Conservation (phyloP, 2,888 invertebrate genomes). For the Willowsia nigromaculata region DNA sequence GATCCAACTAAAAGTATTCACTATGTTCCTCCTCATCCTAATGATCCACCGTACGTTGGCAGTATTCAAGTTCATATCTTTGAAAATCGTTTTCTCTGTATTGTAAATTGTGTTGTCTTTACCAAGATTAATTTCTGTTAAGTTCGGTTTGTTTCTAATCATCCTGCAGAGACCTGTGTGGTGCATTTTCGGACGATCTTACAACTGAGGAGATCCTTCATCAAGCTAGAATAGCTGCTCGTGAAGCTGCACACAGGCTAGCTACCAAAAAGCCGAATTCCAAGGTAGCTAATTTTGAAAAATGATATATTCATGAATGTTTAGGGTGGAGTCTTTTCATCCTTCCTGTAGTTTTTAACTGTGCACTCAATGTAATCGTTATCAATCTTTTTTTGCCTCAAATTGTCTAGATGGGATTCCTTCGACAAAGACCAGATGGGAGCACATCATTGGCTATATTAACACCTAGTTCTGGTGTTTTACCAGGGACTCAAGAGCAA, state of each 20-base stretch:
- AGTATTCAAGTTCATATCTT: constrained; percentile 42
- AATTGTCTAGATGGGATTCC: constrained; percentile 92
- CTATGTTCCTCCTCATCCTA: constrained; percentile 78
- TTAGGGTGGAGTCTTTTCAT: too few relatives aligned
- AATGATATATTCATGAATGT: too few relatives aligned
- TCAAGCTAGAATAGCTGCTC: constrained; percentile 87
- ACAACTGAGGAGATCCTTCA: constrained; percentile 89
- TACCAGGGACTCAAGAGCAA: constrained; percentile 87
- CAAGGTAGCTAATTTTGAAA: constrained; percentile 80
- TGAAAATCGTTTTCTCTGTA: neutral
- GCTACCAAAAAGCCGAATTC: constrained; percentile 82
- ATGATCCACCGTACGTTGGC: constrained; percentile 78
- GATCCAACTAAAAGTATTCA: constrained; percentile 77
- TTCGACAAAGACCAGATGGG: constrained; percentile 92
- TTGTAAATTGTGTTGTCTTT: neutral
- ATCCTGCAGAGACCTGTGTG: constrained; percentile 85
- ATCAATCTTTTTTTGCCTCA: constrained; percentile 78
- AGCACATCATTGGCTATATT: constrained; percentile 93
- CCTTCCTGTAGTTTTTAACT: too few relatives aligned
- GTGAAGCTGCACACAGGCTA: constrained; percentile 85
- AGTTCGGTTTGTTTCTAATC: too few relatives aligned
- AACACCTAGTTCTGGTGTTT: constrained; percentile 87
- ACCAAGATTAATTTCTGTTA: too few relatives aligned
- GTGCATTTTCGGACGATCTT: constrained; percentile 88
- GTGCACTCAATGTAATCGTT: constrained; percentile 34